Percentiles rank a stretch among this genome's conserved stretches.
These are phyloP conservation scores for Rhinichthys klamathensis DNA, from an alignment of 2,113 vertebrate species.

Conservation along the genomic window DNA sequence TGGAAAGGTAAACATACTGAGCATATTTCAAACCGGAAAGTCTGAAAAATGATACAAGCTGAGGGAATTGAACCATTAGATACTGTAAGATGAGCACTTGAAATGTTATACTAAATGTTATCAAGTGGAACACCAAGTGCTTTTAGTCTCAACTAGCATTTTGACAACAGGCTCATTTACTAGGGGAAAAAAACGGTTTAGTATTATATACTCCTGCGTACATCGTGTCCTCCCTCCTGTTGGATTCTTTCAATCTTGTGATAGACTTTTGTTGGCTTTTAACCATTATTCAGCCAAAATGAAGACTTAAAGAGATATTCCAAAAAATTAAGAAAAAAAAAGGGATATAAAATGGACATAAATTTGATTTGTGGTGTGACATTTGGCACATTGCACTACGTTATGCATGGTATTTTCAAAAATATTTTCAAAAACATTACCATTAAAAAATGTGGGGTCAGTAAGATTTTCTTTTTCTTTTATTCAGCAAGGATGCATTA, in stretches of 20 bases:
- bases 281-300: too few relatives aligned
- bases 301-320: too few relatives aligned
- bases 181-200: not conserved
- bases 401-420: not conserved
- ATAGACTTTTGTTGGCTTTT: too few relatives aligned
- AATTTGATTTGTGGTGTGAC: not conserved
- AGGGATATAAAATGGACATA: not conserved
- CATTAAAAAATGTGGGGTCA: too few relatives aligned
- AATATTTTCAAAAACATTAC: too few relatives aligned
- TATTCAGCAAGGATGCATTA: too few relatives aligned
- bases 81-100: constrained; percentile 27
- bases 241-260: too few relatives aligned
- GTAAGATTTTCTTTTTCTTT: too few relatives aligned
- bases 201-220: not conserved
- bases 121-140: constrained; percentile 5
- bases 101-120: constrained; percentile 45
- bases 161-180: not conserved
- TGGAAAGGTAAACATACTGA: not conserved
- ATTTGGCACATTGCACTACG: not conserved
- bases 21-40: not conserved
- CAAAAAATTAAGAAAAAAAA: too few relatives aligned
- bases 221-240: too few relatives aligned
- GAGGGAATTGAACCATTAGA: not conserved
- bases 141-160: not conserved
- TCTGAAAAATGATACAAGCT: not conserved